Evolutionary conservation across 2,888 invertebrate species (phyloP), one percentile per base, ranked within the genome.

Genomic region (Phymatocera aterrima): DNA sequence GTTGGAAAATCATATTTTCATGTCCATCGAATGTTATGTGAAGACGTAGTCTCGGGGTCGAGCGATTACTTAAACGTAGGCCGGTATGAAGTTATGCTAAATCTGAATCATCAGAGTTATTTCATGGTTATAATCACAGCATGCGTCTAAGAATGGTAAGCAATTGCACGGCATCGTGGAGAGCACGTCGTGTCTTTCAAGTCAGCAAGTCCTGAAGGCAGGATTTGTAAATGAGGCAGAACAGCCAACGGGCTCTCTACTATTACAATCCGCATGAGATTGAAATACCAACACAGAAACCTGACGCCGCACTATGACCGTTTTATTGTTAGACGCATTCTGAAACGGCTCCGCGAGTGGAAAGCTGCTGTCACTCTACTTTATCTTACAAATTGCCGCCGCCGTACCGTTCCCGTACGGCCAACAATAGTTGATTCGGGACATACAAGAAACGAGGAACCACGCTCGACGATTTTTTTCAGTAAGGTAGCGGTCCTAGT

Each of bases 381-480:
- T 70, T 28, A 28, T 28, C 28, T 46, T 70, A 46, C 68, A 31
- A 46, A 70, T 70, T 70, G 48, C n/a, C 68, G 5, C 31, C n/a
- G 46, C 48, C 28, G 68, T 40, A 10, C 21, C 40, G 64, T 21
- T 34, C 18, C n/a, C 34, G 10, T 40, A 21, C 64, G 10, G 64
- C 34, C 12, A 21, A 60, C 28, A 51, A 60, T 24, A 31, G 21
- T 8, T 21, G 51, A 21, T 51, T 60, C 60, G 60, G 28, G n/a
- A 5, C 60, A 60, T 15, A 60, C 28, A 60, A n/a, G 15, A 60
- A 24, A 21, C 15, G 28, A 28, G 24, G 15, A 28, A 1, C 31
- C 28, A 21, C 24, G 60, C 51, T 60, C 79, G 79, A 77, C 80
- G 81, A 18, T 5, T 54, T 54, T 54, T 54, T 46, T 12, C 6